Evolutionary conservation across 2,113 vertebrate genomes (phyloP).

Genomic region (Scomber japonicus): DNA sequence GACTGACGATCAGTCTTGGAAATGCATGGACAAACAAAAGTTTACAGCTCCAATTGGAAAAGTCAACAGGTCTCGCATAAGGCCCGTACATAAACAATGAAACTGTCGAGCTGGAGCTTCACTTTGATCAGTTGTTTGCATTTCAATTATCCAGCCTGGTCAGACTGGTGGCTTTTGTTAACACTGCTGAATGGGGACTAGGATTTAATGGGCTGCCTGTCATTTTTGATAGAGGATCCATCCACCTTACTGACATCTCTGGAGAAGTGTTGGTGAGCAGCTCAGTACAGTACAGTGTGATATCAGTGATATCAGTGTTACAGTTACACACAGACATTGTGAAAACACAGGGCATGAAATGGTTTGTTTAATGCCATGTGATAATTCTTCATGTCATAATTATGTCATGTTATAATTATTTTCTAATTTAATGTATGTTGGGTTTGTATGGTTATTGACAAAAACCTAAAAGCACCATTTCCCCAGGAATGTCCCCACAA

Average conservation of each 20-base stretch:
- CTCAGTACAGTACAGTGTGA: background rate
- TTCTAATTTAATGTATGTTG: background rate
- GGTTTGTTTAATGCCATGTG: too few relatives aligned
- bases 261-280: background rate
- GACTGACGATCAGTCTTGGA: slow-evolving; percentile 84
- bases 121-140: slow-evolving; percentile 83
- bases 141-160: slow-evolving; percentile 76
- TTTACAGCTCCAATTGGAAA: slow-evolving; percentile 86
- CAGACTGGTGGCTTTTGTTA: slow-evolving; percentile 60
- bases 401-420: too few relatives aligned
- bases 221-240: slow-evolving; percentile 54
- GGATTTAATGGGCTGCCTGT: slow-evolving; percentile 51
- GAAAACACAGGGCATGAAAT: too few relatives aligned
- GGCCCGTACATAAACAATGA: slow-evolving; percentile 81
- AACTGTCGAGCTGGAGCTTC: slow-evolving; percentile 70
- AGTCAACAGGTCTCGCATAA: slow-evolving; percentile 84
- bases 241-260: slow-evolving; percentile 20
- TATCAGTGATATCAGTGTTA: background rate
- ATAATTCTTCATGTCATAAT: too few relatives aligned
- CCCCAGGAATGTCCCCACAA: background rate
- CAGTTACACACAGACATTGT: too few relatives aligned
- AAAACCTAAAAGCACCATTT: background rate
- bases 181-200: slow-evolving; percentile 38
- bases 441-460: background rate
- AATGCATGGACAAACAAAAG: slow-evolving; percentile 85